phyloP scores from a whole-genome alignment of 1,140 invertebrate species.

The Ctenoplectra terminalis region DNA sequence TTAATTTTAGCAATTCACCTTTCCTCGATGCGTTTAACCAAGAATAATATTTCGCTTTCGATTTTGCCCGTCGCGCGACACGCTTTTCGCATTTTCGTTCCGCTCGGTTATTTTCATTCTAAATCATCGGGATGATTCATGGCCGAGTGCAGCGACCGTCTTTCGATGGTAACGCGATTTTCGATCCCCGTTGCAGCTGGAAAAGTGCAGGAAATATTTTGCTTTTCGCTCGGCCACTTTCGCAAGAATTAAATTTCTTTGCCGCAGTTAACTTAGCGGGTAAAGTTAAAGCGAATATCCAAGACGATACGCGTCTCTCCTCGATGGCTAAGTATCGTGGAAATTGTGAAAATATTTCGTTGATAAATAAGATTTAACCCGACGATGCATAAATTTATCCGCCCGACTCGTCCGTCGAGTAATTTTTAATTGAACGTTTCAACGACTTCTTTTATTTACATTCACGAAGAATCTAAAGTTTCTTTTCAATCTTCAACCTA shows the following conservation, averaged over 20 bases:
- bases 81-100: conserved; percentile 12
- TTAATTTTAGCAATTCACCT: too few species aligned
- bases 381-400: too few species aligned
- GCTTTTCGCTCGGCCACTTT: background rate
- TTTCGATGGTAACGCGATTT: background rate
- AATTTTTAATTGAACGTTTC: too few species aligned
- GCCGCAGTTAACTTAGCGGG: background rate
- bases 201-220: background rate
- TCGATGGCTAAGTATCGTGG: too few species aligned
- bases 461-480: too few species aligned
- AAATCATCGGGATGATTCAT: conserved; percentile 13
- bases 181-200: background rate
- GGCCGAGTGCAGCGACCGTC: background rate
- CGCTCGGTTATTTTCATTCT: conserved; percentile 1
- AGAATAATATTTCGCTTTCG: background rate
- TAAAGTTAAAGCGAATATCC: background rate
- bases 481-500: too few species aligned
- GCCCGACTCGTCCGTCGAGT: too few species aligned
- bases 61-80: background rate
- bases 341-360: background rate
- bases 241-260: conserved; percentile 15
- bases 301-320: background rate
- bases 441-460: too few species aligned
- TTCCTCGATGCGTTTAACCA: background rate
- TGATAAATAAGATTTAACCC: background rate